Base-by-base conservation (phyloP, 2,797 vertebrate species). In the Cetoscarus ocellatus region DNA sequence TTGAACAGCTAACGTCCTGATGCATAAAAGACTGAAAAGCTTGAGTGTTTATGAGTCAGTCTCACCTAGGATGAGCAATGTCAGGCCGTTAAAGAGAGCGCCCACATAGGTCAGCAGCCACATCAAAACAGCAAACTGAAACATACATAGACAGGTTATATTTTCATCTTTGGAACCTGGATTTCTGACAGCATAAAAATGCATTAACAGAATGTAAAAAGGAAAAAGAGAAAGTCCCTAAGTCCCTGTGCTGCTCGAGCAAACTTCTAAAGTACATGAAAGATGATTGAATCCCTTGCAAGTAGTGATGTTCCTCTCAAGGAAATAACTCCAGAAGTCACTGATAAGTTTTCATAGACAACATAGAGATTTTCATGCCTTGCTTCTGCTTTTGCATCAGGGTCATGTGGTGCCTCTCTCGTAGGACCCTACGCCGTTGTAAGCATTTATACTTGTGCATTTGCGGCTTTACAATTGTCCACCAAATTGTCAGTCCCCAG, bases 91-190 rank as follows among this genome's bases (percentile, higher is more conserved):
- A 95, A 99, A 99, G 88, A 99, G 96, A 36, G 98, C 98, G n/a
- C 98, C 98, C 75, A 99, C 97, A 0, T 99, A 98, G 69, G 98
- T 99, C 95, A 99, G 94, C 86, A 99, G 94, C 98, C 98, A 99
- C 97, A 99, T 99, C 92, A 99, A 94, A 82, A 99, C 98, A 87
- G 98, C 97, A 92, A 99, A 99, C 98, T 99, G 75, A 85, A 86
- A 87, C 35, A 68, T 38, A 79, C 8, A 58, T 13, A 74, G 13
- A 69, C 10, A 36, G 0, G 1, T 12, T 3, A 12, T 1, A 11
- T 61, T 69, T 70, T 3, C 13, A 40, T 61, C 13, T 14, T 53
- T 42, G n/a, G 19, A 12, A 18, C 11, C 15, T 38, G 35, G 15
- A 18, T 48, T 5, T 61, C 35, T 35, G 50, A 61, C 15, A 15